Conservation (phyloP, 2,797 vertebrate species). For the Peromyscus melanophrys region DNA sequence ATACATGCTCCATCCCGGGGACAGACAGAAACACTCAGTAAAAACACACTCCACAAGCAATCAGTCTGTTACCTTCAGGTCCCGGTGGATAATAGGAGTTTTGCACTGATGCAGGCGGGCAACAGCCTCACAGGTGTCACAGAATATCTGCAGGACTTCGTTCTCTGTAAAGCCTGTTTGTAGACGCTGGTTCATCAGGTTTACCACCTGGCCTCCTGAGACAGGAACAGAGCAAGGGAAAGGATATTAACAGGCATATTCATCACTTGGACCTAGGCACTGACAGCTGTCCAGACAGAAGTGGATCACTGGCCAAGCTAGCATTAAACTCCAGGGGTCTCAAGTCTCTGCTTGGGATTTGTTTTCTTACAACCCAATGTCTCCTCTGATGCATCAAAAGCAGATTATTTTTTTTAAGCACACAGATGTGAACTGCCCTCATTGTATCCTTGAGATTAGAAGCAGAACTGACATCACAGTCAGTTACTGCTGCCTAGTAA, state of each 20-base stretch:
- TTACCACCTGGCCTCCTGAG: conserved; percentile 98
- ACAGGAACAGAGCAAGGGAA: conserved; percentile 26
- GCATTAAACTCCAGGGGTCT: neutral
- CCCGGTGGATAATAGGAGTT: conserved; percentile 96
- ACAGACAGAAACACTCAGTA: neutral
- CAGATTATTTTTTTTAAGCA: conserved; percentile 46
- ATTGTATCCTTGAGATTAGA: conserved; percentile 26
- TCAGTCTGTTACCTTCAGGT: conserved; percentile 93
- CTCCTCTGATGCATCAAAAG: conserved; percentile 34
- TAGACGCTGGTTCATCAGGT: conserved; percentile 98
- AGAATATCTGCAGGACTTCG: conserved; percentile 98
- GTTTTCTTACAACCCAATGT: neutral
- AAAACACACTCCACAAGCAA: neutral
- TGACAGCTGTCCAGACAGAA: conserved; percentile 8
- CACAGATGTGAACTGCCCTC: conserved; percentile 37
- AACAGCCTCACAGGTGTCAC: conserved; percentile 97
- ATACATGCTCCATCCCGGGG: neutral
- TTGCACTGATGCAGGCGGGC: conserved; percentile 97
- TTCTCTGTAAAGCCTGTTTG: conserved; percentile 97
- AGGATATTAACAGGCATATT: conserved; percentile 29
- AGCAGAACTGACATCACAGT: conserved; percentile 3
- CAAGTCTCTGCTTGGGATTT: neutral
- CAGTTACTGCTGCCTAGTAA: neutral
- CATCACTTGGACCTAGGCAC: neutral
- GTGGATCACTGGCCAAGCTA: neutral